phyloP scores from a whole-genome alignment of 2,888 invertebrate genomes.

The Itoplectis maculator region DNA sequence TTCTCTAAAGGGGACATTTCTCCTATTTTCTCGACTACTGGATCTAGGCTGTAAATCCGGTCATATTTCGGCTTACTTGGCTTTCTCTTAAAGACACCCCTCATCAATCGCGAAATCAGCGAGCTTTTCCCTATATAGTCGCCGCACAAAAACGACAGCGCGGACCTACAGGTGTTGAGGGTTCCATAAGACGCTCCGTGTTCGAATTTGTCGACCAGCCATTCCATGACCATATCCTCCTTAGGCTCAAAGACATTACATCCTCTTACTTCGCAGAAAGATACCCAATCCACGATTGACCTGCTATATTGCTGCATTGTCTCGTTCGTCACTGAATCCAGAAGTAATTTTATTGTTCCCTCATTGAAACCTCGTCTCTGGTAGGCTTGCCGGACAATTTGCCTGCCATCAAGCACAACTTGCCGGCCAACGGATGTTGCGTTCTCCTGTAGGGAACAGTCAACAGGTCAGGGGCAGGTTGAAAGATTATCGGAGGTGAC shows the following conservation, averaged over 20 bases:
- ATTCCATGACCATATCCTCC: slow-evolving; percentile 22
- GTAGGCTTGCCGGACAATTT: slow-evolving; percentile 72
- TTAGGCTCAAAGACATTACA: slow-evolving; percentile 27
- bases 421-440: slow-evolving; percentile 70
- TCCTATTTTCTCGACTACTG: slow-evolving; percentile 49
- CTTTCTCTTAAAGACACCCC: slow-evolving; percentile 48
- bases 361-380: slow-evolving; percentile 51
- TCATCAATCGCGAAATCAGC: slow-evolving; percentile 51
- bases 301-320: slow-evolving; percentile 63
- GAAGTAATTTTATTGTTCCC: slow-evolving; percentile 55
- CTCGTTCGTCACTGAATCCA: slow-evolving; percentile 56
- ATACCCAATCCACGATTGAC: slow-evolving; percentile 54
- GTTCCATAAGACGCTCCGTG: slow-evolving; percentile 53
- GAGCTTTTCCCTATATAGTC: slow-evolving; percentile 40
- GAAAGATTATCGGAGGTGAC: slow-evolving; percentile 66
- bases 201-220: slow-evolving; percentile 54
- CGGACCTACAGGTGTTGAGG: slow-evolving; percentile 60
- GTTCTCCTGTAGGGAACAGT: slow-evolving; percentile 69
- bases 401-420: no score
- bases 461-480: slow-evolving; percentile 68
- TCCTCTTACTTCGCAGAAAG: slow-evolving; percentile 26
- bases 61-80: slow-evolving; percentile 64
- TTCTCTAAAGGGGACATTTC: slow-evolving; percentile 46
- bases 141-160: slow-evolving; percentile 48
- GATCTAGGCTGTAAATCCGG: slow-evolving; percentile 58